Evolutionary conservation across 2,888 invertebrate species (phyloP).

Genomic region (Trachelus tabidus): DNA sequence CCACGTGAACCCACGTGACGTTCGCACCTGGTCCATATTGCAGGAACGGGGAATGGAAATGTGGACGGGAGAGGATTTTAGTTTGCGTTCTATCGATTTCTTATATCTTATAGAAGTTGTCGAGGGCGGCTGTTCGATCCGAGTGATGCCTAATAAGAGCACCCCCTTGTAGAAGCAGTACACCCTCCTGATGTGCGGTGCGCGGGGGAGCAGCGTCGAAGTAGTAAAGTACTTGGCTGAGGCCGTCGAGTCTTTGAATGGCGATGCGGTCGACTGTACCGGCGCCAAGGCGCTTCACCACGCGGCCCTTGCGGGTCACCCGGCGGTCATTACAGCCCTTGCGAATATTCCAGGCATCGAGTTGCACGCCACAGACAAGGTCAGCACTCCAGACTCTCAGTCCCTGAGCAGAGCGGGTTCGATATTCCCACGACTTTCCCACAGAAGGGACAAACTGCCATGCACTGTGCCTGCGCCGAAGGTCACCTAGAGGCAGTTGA

Average conservation of each 20-base stretch:
- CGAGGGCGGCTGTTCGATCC: neutral
- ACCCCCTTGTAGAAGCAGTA: constrained; percentile 73
- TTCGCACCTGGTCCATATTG: no score
- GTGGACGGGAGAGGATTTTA: no score
- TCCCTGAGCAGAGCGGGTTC: no score
- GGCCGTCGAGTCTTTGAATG: constrained; percentile 72
- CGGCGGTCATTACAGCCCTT: constrained; percentile 73
- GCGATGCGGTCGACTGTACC: constrained; percentile 74
- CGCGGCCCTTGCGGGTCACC: constrained; percentile 80
- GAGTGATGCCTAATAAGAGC: neutral
- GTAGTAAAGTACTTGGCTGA: constrained; percentile 70
- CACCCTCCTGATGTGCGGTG: constrained; percentile 81
- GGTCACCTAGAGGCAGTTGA: constrained; percentile 74
- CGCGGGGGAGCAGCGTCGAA: constrained; percentile 75
- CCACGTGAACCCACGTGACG: no score
- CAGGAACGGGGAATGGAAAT: no score
- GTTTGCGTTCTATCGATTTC: neutral
- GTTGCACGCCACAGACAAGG: constrained; percentile 78
- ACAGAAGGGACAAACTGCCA: constrained; percentile 73
- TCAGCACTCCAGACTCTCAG: constrained; percentile 52
- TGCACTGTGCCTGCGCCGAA: constrained; percentile 78
- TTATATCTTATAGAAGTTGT: neutral
- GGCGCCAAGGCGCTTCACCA: constrained; percentile 82
- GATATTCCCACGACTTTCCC: constrained; percentile 27
- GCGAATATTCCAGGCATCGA: constrained; percentile 71